Percentiles rank a stretch among this genome's conserved stretches.
These are phyloP conservation scores for Zeus faber DNA, from an alignment of 2,113 vertebrate genomes.

Conservation along the genomic window DNA sequence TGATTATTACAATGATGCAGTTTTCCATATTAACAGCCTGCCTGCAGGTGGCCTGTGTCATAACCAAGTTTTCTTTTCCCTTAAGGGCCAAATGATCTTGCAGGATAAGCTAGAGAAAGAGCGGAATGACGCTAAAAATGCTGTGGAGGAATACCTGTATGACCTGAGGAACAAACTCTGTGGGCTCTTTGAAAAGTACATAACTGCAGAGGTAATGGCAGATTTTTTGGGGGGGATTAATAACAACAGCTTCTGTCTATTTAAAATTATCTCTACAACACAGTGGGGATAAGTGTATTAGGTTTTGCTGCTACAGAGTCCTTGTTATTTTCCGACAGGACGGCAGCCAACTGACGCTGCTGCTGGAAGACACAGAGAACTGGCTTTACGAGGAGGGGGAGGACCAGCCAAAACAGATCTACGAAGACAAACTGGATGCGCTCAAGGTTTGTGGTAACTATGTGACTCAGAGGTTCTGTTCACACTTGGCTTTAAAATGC, in stretches of 20 bases:
- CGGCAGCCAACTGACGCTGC: constrained; percentile 77
- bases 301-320: not conserved
- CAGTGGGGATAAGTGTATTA: not conserved
- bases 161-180: constrained; percentile 90
- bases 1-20: no score
- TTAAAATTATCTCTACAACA: not conserved
- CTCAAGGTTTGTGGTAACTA: constrained; percentile 77
- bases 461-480: constrained; percentile 81
- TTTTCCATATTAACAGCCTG: no score
- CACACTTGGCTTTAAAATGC: no score
- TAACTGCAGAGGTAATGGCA: constrained; percentile 83
- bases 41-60: no score
- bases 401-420: constrained; percentile 92
- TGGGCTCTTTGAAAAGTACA: constrained; percentile 85
- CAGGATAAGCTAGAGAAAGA: constrained; percentile 96
- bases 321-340: constrained; percentile 58
- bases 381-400: constrained; percentile 97
- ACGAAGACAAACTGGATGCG: constrained; percentile 89
- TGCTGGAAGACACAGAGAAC: constrained; percentile 91
- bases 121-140: constrained; percentile 92
- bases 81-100: constrained; percentile 90
- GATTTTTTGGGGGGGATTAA: not conserved
- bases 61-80: not conserved
- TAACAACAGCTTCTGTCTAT: not conserved
- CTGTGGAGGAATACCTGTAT: constrained; percentile 94